These are phyloP conservation scores for Calliopum simillimum DNA, from an alignment of 2,888 invertebrate genomes.

Conservation along the genomic window DNA sequence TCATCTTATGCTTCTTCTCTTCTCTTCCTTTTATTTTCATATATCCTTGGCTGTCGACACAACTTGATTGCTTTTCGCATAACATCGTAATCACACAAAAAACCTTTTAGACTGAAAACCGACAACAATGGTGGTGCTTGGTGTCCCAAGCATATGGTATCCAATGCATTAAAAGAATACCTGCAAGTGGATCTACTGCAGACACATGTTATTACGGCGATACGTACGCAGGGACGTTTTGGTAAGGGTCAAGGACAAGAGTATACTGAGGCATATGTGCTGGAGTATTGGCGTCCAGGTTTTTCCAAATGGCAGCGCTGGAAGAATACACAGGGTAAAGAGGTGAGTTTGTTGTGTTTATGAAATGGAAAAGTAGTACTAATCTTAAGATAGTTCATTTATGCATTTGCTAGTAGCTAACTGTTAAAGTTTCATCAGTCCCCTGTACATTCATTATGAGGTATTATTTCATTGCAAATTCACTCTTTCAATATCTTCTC, in stretches of 20 bases:
- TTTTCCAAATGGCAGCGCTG: conserved; percentile 80
- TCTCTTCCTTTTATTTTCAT: conserved; percentile 1
- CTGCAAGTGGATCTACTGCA: conserved; percentile 78
- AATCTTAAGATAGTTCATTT: background rate
- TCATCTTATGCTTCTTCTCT: conserved; percentile 3
- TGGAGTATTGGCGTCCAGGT: conserved; percentile 82
- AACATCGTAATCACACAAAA: conserved; percentile 10
- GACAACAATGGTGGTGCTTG: conserved; percentile 87
- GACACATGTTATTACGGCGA: conserved; percentile 76
- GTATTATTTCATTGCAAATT: too few species aligned
- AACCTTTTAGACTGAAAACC: conserved; percentile 75
- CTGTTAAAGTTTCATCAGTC: too few species aligned
- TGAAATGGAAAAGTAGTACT: background rate
- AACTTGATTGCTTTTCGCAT: too few species aligned
- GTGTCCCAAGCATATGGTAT: conserved; percentile 83
- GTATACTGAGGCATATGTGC: conserved; percentile 80
- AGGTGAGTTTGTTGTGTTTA: conserved; percentile 69
- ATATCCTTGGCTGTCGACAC: conserved; percentile 6
- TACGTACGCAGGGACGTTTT: conserved; percentile 85
- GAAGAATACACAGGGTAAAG: conserved; percentile 78
- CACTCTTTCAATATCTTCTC: too few species aligned
- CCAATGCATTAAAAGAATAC: conserved; percentile 79
- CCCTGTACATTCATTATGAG: too few species aligned
- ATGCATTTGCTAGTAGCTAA: too few species aligned
- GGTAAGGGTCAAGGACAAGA: conserved; percentile 87